Base-by-base conservation (phyloP, 1,140 invertebrate genomes). In the Drepana arcuata region DNA sequence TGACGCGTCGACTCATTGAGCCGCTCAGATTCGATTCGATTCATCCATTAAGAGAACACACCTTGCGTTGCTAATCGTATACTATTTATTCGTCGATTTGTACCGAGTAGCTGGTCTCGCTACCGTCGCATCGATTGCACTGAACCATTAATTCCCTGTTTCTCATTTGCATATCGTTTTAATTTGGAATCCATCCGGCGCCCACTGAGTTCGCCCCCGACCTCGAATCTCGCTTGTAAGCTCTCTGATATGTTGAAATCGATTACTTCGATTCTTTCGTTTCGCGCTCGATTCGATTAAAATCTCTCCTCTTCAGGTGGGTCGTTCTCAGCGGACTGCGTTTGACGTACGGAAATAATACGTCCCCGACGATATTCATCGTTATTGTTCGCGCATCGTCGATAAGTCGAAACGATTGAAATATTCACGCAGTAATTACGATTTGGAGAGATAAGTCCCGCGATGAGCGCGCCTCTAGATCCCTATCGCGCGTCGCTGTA, bases 161-260 rank as follows among this genome's bases (percentile, higher is more conserved):
- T 38, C 42, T 59, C 54, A 75, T 79, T 79, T 75, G 62, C 69
- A 75, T 79, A 70, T 60, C 53, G 64, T 68, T 75, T 75, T 75
- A 69, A 74, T 75, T 70, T 72, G 55, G 57, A 70, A 64, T 49
- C 50, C 69, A 68, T 66, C 59, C 58, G 63, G 67, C 65, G 68
- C 61, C 64, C 65, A 70, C 74, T 27, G 55, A 26, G 53, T 57
- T 66, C 65, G 59, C 56, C 58, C 50, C 48, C 68, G 58, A 62
- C 65, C 65, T 68, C 67, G 52, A 71, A 67, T 61, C 58, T 58
- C 51, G 56, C 63, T 63, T 68, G 62, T 66, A 64, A 65, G 59
- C 47, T 59, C n/a, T n/a, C 48, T 53, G 70, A 73, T 68, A 67
- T 67, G 59, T 70, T 65, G 63, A 67, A 80, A 73, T 77, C 59